Evolutionary conservation across 2,888 invertebrate species (phyloP), one percentile per base, ranked within the genome.

Genomic region (Lycophotia porphyrea): DNA sequence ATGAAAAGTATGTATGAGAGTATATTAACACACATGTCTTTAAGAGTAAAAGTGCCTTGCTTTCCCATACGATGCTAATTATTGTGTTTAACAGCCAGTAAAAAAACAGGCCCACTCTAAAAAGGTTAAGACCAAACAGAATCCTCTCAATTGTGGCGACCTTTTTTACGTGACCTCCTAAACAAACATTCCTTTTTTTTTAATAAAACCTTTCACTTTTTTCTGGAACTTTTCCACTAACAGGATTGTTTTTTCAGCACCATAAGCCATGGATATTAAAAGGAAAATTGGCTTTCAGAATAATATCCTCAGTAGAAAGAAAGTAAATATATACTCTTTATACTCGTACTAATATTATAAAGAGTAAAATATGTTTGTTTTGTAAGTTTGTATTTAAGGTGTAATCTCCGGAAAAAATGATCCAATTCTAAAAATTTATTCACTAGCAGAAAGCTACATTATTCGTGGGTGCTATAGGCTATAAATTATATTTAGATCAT

Each of bases 121-220:
- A 74, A 77, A 69, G 61, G 60, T 61, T 52, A 55, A n/a, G 34
- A 47, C 24, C 63, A 58, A 71, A 81, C 68, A 69, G 15, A 71
- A 81, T 69, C 44, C 65, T 81, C 73, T 82, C 36, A 69, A 65
- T 70, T 84, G 69, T 71, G 64, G 34, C 47, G 47, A 60, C 63
- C 84, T 60, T 31, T 65, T 76, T 82, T 81, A 47, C 67, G 61
- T 71, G 67, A 11, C 63, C 27, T 55, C 82, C 84, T 87, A 78
- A 80, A 74, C 75, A 81, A 84, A 84, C 84, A 77, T 69, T 65
- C 75, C 74, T 74, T 81, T 87, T 80, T 47, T 52, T 77, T 82
- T 76, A 79, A 79, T 80, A 71, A 67, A 82, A 18, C 55, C 70
- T 68, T 81, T 63, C 39, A 31, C 21, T 49, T 65, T 77, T 74